Evolutionary conservation across 2,888 invertebrate species (phyloP).

Genomic region (Mongoloraphidia duomilia): DNA sequence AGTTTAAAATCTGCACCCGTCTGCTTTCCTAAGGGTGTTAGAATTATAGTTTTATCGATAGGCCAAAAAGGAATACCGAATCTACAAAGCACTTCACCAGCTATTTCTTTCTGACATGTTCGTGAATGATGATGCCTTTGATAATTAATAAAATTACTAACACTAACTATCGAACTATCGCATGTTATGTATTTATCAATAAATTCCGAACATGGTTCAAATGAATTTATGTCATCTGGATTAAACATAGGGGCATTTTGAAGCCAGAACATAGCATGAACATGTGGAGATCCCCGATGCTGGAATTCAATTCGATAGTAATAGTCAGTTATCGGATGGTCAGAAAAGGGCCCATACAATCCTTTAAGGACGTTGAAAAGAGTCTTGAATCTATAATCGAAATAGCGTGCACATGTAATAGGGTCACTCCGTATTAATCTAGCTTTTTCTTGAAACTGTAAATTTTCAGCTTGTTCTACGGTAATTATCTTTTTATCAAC

Average conservation of each 20-base stretch:
- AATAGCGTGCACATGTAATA: constrained; percentile 15
- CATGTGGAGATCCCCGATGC: constrained; percentile 19
- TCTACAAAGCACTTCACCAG: constrained; percentile 5
- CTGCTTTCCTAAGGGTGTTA: constrained; percentile 12
- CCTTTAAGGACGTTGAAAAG: constrained; percentile 2
- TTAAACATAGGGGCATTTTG: constrained; percentile 5
- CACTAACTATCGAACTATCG: no score
- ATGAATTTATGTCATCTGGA: constrained; percentile 13
- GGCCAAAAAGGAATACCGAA: no score
- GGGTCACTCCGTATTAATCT: constrained; percentile 16
- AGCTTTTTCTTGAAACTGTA: constrained; percentile 11
- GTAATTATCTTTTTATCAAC: constrained; percentile 5
- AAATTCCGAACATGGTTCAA: constrained; percentile 8
- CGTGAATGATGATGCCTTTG: constrained; percentile 14
- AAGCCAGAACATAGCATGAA: constrained; percentile 18
- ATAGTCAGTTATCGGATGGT: constrained; percentile 11
- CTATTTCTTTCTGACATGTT: constrained; percentile 12
- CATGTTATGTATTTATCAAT: no score
- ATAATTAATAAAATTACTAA: constrained; percentile 7
- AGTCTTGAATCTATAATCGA: background rate
- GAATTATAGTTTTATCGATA: constrained; percentile 15
- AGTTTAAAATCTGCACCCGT: background rate
- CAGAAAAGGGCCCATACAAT: constrained; percentile 13
- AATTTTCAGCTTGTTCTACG: constrained; percentile 8
- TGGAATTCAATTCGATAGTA: constrained; percentile 19